A percentile compares a stretch with the other conserved stretches of the same genome.
Evolutionary conservation across 2,797 vertebrate genomes (phyloP).

Genomic region (Buceros bicornis): DNA sequence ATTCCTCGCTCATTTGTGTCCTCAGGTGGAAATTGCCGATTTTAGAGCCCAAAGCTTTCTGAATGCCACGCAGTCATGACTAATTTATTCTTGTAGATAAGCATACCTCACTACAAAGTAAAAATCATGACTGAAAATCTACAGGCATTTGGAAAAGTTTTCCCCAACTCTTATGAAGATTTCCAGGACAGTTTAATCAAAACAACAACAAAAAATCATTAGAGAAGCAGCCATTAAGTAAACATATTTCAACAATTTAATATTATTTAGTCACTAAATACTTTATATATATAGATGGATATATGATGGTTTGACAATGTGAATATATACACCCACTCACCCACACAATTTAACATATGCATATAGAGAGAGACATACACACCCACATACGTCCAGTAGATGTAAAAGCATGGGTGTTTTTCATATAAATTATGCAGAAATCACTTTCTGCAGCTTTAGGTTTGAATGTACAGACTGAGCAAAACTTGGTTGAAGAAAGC

Average conservation of each 20-base stretch:
- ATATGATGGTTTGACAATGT: not conserved
- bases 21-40: not conserved
- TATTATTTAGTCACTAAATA: not conserved
- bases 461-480: not conserved
- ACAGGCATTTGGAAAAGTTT: not conserved
- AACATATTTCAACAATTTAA: not conserved
- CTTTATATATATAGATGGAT: not conserved
- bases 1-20: not conserved
- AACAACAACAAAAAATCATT: not conserved
- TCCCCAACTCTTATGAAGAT: not conserved
- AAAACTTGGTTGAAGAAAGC: not conserved
- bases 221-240: not conserved
- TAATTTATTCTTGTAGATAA: constrained; percentile 18
- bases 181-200: not conserved
- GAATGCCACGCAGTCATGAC: not conserved
- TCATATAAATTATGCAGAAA: not conserved
- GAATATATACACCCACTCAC: not conserved
- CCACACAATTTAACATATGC: not conserved
- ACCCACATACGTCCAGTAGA: not conserved
- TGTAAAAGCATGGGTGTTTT: not conserved
- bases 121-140: not conserved
- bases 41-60: not conserved
- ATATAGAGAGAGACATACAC: not conserved
- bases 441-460: not conserved
- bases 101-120: not conserved